Evolutionary conservation across 1,140 invertebrate genomes (phyloP).

Genomic region (Drosophila pseudoananassae): DNA sequence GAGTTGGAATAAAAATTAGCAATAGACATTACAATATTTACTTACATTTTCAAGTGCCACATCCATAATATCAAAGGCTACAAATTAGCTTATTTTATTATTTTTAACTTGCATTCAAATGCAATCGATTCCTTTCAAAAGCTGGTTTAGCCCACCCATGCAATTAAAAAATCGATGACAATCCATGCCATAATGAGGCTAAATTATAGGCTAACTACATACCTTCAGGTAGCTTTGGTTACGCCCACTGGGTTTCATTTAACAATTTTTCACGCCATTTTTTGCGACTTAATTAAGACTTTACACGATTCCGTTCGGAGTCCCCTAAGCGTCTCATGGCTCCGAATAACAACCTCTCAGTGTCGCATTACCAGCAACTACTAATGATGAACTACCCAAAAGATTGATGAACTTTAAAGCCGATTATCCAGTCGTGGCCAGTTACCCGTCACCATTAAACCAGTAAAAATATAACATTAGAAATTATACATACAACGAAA

Average conservation of each 20-base stretch:
- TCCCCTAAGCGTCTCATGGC: conserved; percentile 24
- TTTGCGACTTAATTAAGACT: conserved; percentile 57
- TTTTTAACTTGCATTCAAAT: neutral
- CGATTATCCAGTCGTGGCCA: conserved; percentile 56
- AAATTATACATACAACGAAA: conserved; percentile 12
- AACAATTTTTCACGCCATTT: conserved; percentile 50
- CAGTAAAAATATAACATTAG: neutral
- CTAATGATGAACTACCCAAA: conserved; percentile 37
- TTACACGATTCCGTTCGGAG: conserved; percentile 47
- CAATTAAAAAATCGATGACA: conserved; percentile 10
- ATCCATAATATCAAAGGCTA: neutral
- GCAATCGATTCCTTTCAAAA: neutral
- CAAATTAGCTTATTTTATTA: neutral
- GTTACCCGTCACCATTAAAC: conserved; percentile 5
- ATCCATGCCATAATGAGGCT: neutral
- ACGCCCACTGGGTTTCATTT: conserved; percentile 40
- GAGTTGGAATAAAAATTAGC: neutral
- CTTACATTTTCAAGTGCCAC: neutral
- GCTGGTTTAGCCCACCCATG: neutral
- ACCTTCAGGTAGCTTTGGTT: conserved; percentile 3
- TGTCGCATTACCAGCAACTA: conserved; percentile 37
- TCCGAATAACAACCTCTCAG: conserved; percentile 32
- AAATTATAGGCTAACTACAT: conserved; percentile 6
- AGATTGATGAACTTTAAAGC: conserved; percentile 56
- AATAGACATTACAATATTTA: neutral